These are phyloP conservation scores for Malthinus flaveolus DNA, from an alignment of 2,888 invertebrate species.

Conservation along the genomic window DNA sequence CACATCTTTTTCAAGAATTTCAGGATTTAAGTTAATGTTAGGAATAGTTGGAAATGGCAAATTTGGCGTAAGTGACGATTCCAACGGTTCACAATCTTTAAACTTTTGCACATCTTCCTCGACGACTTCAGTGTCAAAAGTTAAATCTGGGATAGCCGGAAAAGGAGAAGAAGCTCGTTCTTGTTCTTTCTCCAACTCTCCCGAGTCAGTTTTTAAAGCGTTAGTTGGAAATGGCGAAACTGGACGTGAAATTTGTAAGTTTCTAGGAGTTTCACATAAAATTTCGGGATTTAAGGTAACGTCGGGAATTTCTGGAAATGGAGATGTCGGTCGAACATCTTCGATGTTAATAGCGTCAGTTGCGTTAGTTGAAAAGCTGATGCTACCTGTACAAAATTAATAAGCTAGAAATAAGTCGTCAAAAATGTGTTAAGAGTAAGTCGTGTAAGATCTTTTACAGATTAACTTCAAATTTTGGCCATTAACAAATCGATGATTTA, in stretches of 20 bases:
- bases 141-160: conserved; percentile 42
- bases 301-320: conserved; percentile 45
- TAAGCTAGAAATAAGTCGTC: background rate
- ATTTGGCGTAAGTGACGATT: conserved; percentile 22
- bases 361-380: conserved; percentile 44
- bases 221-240: conserved; percentile 1
- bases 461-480: no score
- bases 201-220: conserved; percentile 10
- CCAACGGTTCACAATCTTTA: conserved; percentile 23
- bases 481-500: no score
- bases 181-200: conserved; percentile 18
- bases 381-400: conserved; percentile 40
- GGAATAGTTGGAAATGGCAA: conserved; percentile 49
- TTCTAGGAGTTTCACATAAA: conserved; percentile 25
- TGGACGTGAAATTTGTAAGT: conserved; percentile 20
- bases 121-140: conserved; percentile 36
- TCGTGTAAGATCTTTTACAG: no score
- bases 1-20: conserved; percentile 46
- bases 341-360: conserved; percentile 25
- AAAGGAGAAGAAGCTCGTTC: conserved; percentile 41
- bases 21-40: conserved; percentile 45
- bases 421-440: background rate
- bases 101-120: conserved; percentile 37
- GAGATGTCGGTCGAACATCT: conserved; percentile 36
- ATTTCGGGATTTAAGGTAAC: conserved; percentile 38